Conservation (phyloP, 1,140 invertebrate genomes). For the Marisa cornuarietis region DNA sequence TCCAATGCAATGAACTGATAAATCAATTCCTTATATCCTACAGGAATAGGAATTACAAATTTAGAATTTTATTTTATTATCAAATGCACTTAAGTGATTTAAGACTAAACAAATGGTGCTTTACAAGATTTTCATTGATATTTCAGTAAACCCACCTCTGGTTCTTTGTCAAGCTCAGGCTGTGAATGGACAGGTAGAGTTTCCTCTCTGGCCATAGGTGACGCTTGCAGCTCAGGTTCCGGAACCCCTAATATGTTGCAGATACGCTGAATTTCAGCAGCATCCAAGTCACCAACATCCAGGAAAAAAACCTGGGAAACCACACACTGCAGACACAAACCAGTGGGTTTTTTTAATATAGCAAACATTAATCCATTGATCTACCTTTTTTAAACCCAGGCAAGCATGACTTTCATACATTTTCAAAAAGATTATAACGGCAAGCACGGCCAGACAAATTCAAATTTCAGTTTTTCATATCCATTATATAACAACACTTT, state of each 20-base stretch:
- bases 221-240: not conserved
- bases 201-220: not conserved
- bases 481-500: not conserved
- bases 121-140: no score
- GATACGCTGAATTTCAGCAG: constrained; percentile 6
- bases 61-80: not conserved
- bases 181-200: not conserved
- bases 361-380: not conserved
- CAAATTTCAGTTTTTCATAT: not conserved
- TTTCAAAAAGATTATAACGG: no score
- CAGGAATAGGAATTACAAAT: not conserved
- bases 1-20: no score
- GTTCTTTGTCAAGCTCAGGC: not conserved
- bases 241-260: not conserved
- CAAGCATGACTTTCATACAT: no score
- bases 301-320: not conserved
- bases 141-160: not conserved
- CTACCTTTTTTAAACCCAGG: no score
- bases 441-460: no score
- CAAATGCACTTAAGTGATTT: not conserved
- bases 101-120: not conserved
- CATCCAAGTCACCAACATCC: not conserved
- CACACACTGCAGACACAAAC: not conserved
- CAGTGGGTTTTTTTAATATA: not conserved
- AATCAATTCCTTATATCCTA: no score